Base-by-base conservation (phyloP, 2,797 vertebrate species). In the Cyclura pinguis region DNA sequence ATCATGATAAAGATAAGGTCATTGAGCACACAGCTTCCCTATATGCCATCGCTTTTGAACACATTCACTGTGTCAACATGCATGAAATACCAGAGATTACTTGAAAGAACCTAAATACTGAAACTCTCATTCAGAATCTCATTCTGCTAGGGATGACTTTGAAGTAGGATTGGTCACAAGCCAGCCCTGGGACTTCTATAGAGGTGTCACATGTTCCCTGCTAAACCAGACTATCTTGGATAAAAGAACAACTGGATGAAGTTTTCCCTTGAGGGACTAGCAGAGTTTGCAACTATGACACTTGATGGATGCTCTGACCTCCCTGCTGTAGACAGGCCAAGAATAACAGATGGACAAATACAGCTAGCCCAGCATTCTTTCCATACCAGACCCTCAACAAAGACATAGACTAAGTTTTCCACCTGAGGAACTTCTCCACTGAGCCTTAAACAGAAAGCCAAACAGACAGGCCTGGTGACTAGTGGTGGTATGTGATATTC, bases 1-100 rank as follows among this genome's bases (percentile, higher is more conserved):
- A 78, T 82, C 78, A 82, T 82, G 42, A 90, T 64, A 82, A 47
- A 90, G 89, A 86, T 86, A 74, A 64, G 14, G 69, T 81, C 57
- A 87, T 27, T 62, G 14, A 90, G 69, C 78, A 90, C 52, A 81
- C 57, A 64, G 52, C 59, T 50, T 81, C 38, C 32, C 62, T 81
- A 32, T 73, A 57, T 35, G 52, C 16, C 42, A 86, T 81, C 38
- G 22, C 16, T 82, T 18, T 20, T 62, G n/a, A 86, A 82, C 57
- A 64, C 24, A 50, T 50, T 77, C 38, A 24, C 42, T 74, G 13
- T 82, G 35, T 90, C 67, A 86, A 82, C 85, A 86, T 52, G 67
- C 24, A 52, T 64, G 50, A 62, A 82, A 16, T 14, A 12, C 20
- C 29, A 90, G 55, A 64, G 52, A 86, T 64, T 12, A 62, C 55